Evolutionary conservation across 1,140 invertebrate genomes (phyloP), one percentile per base, ranked within the genome.

Genomic region (Lepidurus apus): DNA sequence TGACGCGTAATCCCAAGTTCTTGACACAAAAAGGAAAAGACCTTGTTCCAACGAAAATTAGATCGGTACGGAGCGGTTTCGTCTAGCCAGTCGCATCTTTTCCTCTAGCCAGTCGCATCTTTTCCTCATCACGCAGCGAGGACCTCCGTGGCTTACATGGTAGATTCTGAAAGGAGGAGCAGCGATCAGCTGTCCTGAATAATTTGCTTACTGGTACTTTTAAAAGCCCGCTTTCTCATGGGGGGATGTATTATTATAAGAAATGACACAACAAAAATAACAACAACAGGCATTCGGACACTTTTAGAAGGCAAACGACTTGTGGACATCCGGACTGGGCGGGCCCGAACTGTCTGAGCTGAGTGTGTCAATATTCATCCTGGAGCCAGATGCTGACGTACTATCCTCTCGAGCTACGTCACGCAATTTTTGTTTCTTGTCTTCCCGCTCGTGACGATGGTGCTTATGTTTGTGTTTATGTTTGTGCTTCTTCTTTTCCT

Each of bases 401-500:
- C 84, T 75, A 81, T 80, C 82, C 87, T 85, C 76, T 84, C 84
- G 81, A 87, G 87, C 79, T 82, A 85, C n/a, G 86, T 85, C 79
- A 87, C 85, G 42, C 83, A 82, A 6, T 83, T 82, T 78, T 84
- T 83, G 7, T 84, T 81, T 73, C 81, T 82, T 77, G 85, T 85
- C 42, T 86, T 84, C 73, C 87, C 86, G 80, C n/a, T 65, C 53
- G 53, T 65, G 53, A 65, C 78, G 78, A 34, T 79, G 78, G 43
- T 79, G 80, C 21, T 84, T 82, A 85, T 80, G 82, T 81, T 84
- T 81, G 77, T 85, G 84, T 79, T 83, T 85, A 77, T 87, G 91
- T 83, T 92, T 92, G 81, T 93, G 90, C 82, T 93, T 93, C 84
- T 93, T 92, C 82, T 93, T 93, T 77, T 94, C 91, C 82, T 94